Base-by-base conservation (phyloP, 2,113 vertebrate genomes). In the Acrocephalus arundinaceus region DNA sequence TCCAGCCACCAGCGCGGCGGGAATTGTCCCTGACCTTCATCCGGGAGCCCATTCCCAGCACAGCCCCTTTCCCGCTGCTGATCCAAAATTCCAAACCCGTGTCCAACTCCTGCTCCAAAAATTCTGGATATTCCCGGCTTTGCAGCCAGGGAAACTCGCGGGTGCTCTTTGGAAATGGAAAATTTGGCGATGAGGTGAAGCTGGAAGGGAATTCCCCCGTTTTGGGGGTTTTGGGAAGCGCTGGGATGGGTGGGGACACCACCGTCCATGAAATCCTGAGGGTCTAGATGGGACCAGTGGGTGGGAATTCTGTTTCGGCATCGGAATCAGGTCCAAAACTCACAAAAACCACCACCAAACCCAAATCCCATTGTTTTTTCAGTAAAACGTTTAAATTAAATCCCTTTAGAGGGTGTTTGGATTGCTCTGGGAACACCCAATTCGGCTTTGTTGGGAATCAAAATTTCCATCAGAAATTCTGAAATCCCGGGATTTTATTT, bases 101-200 rank as follows among this genome's bases (percentile, higher is more conserved):
- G 3, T 52, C 52, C 1, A 1, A 37, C 20, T 81, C 33, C 41
- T 7, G 30, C 13, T 15, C n/a, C 6, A 2, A 11, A 67, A 67
- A 83, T 75, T 33, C 20, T 0, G 6, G 62, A 17, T 74, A 10
- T 74, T 74, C 55, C 35, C 2, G 2, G 24, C 3, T 58, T 22
- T 4, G 1, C 0, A 0, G 30, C 15, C 15, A 5, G 7, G 13
- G 24, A 65, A 61, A 1, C 6, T 33, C 6, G 1, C 0, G 2
- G 25, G 3, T 10, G 20, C 45, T 58, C 61, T 33, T 51, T 23
- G 52, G 41, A 13, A 65, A 49, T 3, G 48, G 41, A 11, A 49
- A 39, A 37, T 45, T 6, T 6, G 2, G 31, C 18, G 55, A 30
- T 0, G 5, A 17, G 0, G 23, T 0, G 0, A 54, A 58, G 31